Base-by-base conservation (phyloP, 1,140 invertebrate genomes). In the Pseudoatta argentina region DNA sequence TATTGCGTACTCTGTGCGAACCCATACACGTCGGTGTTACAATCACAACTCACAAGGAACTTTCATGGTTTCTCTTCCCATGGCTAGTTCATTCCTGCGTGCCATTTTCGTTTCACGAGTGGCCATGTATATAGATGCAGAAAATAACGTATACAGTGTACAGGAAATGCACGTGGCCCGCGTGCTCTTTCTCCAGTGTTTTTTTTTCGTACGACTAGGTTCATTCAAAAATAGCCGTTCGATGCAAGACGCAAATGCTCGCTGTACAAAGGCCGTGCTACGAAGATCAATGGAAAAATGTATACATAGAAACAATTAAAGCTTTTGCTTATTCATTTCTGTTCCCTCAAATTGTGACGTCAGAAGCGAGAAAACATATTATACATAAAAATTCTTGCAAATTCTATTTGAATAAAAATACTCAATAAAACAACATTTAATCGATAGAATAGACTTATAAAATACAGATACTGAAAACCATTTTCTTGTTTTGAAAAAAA, bases 11-110 rank as follows among this genome's bases (percentile, higher is more conserved):
- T 16, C 14, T 27, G 18, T 61, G 14, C 48, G 73, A 57, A 73
- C 7, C 55, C 34, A 48, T 44, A 73, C n/a, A 34, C 67, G 48
- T 18, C 44, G 3, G 39, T 27, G n/a, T 21, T 44, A 10, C 53
- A 39, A 18, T 30, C 21, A 10, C 44, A 27, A 10, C 53, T 30
- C 27, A 10, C 44, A 34, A 48, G 59, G 79, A 90, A 93, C 92
- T 92, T 93, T 44, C 83, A 90, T 91, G 91, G 91, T 93, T 93
- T 93, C 90, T 87, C 87, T 93, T 93, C 92, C 91, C 92, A 93
- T 92, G 90, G 77, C 51, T 59, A 81, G 44, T 59, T 78, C 61
- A 86, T 64, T 75, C 27, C 71, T 71, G 48, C 61, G 8, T 39
- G 44, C 69, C 87, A 55, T 73, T 82, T 79, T 71, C 67, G 66